Conservation (phyloP, 92 coral and sea anemone genomes). For the Plumapathes pennacea region DNA sequence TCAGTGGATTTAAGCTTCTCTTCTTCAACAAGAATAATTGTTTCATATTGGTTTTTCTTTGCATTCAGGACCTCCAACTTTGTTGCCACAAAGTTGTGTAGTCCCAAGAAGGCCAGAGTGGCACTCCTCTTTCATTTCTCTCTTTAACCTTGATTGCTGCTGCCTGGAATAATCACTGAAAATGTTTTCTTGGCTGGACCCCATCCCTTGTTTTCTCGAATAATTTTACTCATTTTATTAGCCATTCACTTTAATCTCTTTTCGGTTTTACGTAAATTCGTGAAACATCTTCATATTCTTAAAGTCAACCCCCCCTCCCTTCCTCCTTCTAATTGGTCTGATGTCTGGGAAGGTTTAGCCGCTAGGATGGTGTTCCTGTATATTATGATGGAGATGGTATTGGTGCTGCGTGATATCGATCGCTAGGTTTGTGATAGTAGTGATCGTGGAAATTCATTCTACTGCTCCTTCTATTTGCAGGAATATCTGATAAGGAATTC, state of each 20-base stretch:
- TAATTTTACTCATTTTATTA: slow-evolving; percentile 6
- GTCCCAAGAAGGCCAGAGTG: slow-evolving; percentile 20
- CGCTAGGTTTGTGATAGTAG: too few relatives aligned
- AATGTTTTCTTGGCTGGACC: slow-evolving; percentile 38
- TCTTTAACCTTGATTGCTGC: slow-evolving; percentile 24
- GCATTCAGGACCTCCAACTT: slow-evolving; percentile 31
- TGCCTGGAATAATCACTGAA: slow-evolving; percentile 15
- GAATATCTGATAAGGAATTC: too few relatives aligned
- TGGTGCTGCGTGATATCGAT: too few relatives aligned
- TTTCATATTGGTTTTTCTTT: slow-evolving; percentile 20
- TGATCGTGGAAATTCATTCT: too few relatives aligned
- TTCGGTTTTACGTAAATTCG: too few relatives aligned
- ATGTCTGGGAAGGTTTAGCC: too few relatives aligned
- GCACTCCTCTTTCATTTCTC: slow-evolving; percentile 32
- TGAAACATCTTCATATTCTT: too few relatives aligned
- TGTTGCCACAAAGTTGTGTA: slow-evolving; percentile 30
- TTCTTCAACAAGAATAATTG: slow-evolving; percentile 12
- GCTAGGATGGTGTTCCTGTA: too few relatives aligned
- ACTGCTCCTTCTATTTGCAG: too few relatives aligned
- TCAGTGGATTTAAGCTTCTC: slow-evolving; percentile 23
- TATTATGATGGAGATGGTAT: too few relatives aligned
- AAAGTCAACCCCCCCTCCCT: too few relatives aligned
- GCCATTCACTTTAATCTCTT: slow-evolving; percentile 11
- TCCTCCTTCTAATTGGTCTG: too few relatives aligned
- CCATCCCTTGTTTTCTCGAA: slow-evolving; percentile 14